These are phyloP conservation scores for Bembecia ichneumoniformis DNA, from an alignment of 2,888 invertebrate species.

Conservation along the genomic window DNA sequence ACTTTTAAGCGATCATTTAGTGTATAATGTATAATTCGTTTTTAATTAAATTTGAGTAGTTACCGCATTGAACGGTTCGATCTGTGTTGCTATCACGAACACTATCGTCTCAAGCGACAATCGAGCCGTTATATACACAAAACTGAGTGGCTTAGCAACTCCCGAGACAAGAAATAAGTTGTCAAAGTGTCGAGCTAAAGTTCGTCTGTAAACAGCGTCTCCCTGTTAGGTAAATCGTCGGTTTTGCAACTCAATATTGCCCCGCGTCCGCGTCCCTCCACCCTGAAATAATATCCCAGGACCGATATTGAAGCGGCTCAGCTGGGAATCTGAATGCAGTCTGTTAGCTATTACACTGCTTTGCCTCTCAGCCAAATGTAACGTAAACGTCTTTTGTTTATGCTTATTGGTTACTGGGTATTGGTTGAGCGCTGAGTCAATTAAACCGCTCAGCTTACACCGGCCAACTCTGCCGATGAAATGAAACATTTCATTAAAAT, in stretches of 20 bases:
- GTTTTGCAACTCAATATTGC: conserved; percentile 68
- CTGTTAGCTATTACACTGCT: conserved; percentile 37
- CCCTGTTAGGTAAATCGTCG: conserved; percentile 65
- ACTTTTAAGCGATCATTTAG: conserved; percentile 20
- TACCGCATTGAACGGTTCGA: conserved; percentile 15
- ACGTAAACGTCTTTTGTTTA: conserved; percentile 55
- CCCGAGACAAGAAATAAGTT: conserved; percentile 68
- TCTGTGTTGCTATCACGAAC: conserved; percentile 18
- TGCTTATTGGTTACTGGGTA: conserved; percentile 6
- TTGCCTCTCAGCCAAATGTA: conserved; percentile 43
- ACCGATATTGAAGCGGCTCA: conserved; percentile 56
- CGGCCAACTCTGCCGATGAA: neutral
- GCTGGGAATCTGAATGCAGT: conserved; percentile 49
- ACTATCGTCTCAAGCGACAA: conserved; percentile 37
- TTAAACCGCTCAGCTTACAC: conserved; percentile 19
- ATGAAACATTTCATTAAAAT: too few species aligned
- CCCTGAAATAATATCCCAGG: conserved; percentile 62
- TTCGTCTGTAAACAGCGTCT: conserved; percentile 60
- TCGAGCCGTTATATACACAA: conserved; percentile 51
- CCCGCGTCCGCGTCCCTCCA: conserved; percentile 35
- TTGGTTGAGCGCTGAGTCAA: conserved; percentile 12
- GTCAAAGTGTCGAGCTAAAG: conserved; percentile 67
- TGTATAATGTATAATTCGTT: too few species aligned
- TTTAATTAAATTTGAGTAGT: neutral
- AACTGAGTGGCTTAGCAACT: conserved; percentile 57